A percentile compares a stretch with the other conserved stretches of the same genome.
Evolutionary conservation across 2,888 invertebrate species (phyloP).

Genomic region (Spicauda simplicius): DNA sequence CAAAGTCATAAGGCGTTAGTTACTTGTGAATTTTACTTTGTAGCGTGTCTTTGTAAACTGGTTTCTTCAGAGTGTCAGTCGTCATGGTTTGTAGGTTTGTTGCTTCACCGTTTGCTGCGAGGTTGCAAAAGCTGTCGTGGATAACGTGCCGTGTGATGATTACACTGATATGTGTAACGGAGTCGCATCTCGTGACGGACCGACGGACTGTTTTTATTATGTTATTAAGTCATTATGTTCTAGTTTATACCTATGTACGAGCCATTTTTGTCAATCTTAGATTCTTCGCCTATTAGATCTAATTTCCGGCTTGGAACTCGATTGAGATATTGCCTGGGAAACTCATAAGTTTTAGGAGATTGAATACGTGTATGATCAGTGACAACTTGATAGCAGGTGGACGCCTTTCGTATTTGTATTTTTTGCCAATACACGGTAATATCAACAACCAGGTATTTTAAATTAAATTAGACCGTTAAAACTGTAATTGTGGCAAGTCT

Average conservation of each 20-base stretch:
- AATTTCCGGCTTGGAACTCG: constrained; percentile 31
- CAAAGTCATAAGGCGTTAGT: background rate
- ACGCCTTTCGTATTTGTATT: no score
- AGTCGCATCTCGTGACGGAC: constrained; percentile 61
- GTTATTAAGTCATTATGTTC: constrained; percentile 46
- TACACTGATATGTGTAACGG: constrained; percentile 74
- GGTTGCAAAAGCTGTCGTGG: constrained; percentile 77
- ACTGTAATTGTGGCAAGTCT: no score
- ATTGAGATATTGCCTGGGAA: constrained; percentile 29
- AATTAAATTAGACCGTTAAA: no score
- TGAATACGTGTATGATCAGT: background rate
- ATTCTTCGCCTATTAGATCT: constrained; percentile 35
- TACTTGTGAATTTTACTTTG: background rate
- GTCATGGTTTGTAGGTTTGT: constrained; percentile 69
- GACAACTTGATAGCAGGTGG: no score
- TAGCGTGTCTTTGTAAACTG: constrained; percentile 36
- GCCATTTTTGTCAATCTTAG: constrained; percentile 44
- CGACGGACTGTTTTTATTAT: constrained; percentile 45
- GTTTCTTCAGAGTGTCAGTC: constrained; percentile 65
- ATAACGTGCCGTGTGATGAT: constrained; percentile 63
- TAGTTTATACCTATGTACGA: constrained; percentile 34
- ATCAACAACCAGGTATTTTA: no score
- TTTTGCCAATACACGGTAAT: no score
- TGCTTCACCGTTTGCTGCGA: constrained; percentile 66
- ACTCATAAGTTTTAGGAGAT: constrained; percentile 2